A percentile compares a stretch with the other conserved stretches of the same genome.
Evolutionary conservation across 2,113 vertebrate genomes (phyloP).

Genomic region (Chloropsis cyanopogon): DNA sequence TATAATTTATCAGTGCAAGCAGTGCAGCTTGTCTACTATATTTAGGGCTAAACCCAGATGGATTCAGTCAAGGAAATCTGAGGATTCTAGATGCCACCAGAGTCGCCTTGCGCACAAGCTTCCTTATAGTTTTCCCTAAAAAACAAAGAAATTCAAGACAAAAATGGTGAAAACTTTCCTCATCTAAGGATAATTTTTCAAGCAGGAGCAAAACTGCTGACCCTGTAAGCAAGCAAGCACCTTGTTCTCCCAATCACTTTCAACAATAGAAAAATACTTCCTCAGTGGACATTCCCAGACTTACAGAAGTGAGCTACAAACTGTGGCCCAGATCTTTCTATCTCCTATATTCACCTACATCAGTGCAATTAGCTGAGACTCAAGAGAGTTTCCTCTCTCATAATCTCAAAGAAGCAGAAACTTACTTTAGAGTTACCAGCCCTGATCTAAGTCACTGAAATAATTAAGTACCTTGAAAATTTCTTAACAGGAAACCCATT

Average conservation of each 20-base stretch:
- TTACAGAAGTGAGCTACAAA: not conserved
- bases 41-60: conserved; percentile 66
- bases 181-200: conserved; percentile 20
- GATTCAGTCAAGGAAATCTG: conserved; percentile 69
- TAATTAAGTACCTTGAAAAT: not conserved
- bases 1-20: conserved; percentile 65
- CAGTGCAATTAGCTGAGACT: not conserved
- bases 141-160: conserved; percentile 66
- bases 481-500: not conserved
- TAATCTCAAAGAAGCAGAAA: not conserved
- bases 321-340: not conserved
- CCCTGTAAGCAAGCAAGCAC: conserved; percentile 32
- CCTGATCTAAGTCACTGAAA: not conserved
- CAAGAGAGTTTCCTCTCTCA: not conserved
- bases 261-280: not conserved
- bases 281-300: not conserved
- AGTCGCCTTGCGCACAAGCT: conserved; percentile 61
- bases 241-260: conserved; percentile 38
- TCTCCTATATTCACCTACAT: not conserved
- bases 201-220: conserved; percentile 52
- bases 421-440: not conserved
- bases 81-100: conserved; percentile 68
- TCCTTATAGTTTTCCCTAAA: conserved; percentile 66
- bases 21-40: conserved; percentile 68
- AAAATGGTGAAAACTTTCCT: conserved; percentile 56